A percentile compares a stretch with the other conserved stretches of the same genome.
Evolutionary conservation across 23 tunicate species (phyloP).

Genomic region (Halocynthia aurantium): DNA sequence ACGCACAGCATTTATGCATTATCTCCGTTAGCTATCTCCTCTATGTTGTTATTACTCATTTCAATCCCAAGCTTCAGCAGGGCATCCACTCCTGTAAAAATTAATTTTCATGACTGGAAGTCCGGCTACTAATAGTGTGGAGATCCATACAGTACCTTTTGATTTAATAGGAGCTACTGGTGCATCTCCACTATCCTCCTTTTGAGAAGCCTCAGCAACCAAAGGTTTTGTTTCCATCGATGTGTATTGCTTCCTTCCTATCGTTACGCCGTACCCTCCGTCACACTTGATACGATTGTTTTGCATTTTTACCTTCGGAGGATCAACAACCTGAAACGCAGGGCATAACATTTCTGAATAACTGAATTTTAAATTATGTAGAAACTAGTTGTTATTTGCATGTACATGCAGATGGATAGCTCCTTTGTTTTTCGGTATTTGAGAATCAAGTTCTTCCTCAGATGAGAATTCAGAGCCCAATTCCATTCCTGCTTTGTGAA

Average conservation of each 20-base stretch:
- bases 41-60: slow-evolving; percentile 44
- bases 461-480: not conserved
- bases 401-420: slow-evolving; percentile 80
- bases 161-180: not conserved
- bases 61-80: slow-evolving; percentile 39
- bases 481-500: not conserved
- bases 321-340: slow-evolving; percentile 61
- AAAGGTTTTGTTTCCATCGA: slow-evolving; percentile 6
- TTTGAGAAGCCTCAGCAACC: not conserved
- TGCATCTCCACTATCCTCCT: slow-evolving; percentile 55
- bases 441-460: slow-evolving; percentile 17
- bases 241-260: slow-evolving; percentile 64
- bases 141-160: slow-evolving; percentile 9
- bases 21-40: slow-evolving; percentile 19
- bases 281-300: slow-evolving; percentile 45
- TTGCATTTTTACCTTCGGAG: slow-evolving; percentile 45
- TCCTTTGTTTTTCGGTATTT: slow-evolving; percentile 40
- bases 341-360: not conserved
- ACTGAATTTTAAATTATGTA: not conserved
- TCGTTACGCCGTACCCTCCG: slow-evolving; percentile 62
- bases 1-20: not conserved
- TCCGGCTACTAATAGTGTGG: slow-evolving; percentile 20
- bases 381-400: not conserved
- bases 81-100: slow-evolving; percentile 42
- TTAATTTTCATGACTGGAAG: not conserved